These are phyloP conservation scores for Aix galericulata DNA, from an alignment of 2,113 vertebrate genomes.

Conservation along the genomic window DNA sequence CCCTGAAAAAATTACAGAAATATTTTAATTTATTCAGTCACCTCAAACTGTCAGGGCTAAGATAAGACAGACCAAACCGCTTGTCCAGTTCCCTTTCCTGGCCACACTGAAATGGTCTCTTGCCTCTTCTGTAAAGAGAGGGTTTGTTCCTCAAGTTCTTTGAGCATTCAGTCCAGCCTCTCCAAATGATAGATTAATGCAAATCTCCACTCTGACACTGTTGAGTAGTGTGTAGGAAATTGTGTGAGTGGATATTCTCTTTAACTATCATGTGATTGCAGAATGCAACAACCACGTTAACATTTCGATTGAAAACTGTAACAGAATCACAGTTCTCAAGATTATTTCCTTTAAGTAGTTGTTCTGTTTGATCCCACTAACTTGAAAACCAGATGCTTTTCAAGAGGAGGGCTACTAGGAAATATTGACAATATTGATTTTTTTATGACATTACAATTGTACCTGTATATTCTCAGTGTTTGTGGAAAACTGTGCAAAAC, in stretches of 20 bases:
- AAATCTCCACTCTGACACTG: background rate
- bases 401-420: background rate
- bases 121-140: background rate
- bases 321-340: background rate
- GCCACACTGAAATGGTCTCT: background rate
- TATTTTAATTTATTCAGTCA: background rate
- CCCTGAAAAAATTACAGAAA: background rate
- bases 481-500: background rate
- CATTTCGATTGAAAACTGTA: background rate
- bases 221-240: background rate
- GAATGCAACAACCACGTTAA: background rate
- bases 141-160: background rate
- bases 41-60: background rate
- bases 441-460: background rate
- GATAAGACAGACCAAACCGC: background rate
- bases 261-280: background rate
- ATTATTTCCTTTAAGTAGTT: background rate
- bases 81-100: background rate
- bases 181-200: background rate
- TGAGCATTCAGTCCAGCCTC: background rate
- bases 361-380: background rate
- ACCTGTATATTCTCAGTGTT: background rate
- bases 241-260: background rate
- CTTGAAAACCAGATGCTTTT: background rate
- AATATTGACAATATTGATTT: background rate